These are phyloP conservation scores for Notolepis coatsorum DNA, from an alignment of 2,797 vertebrate genomes.

Conservation along the genomic window DNA sequence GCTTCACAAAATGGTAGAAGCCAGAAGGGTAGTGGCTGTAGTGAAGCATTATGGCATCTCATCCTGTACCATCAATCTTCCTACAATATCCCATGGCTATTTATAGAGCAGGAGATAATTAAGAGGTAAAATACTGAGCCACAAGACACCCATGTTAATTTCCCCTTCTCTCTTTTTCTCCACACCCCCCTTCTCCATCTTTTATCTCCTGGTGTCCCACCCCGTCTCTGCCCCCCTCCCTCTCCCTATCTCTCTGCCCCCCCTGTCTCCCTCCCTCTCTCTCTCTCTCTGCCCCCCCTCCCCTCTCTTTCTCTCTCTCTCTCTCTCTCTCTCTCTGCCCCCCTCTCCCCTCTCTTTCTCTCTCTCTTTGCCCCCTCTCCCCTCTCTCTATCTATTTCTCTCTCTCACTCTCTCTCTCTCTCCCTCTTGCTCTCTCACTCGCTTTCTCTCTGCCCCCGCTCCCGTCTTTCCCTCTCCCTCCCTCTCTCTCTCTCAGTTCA, in stretches of 20 bases:
- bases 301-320: neutral
- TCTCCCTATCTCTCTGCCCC: neutral
- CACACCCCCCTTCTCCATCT: neutral
- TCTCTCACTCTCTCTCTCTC: constrained; percentile 26
- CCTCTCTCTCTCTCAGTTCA: constrained; percentile 34
- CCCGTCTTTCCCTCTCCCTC: constrained; percentile 21
- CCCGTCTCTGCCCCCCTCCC: neutral
- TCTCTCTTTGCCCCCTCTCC: constrained; percentile 16
- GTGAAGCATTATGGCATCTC: constrained; percentile 53
- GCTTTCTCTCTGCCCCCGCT: no score
- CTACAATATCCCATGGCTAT: constrained; percentile 76
- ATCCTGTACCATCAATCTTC: constrained; percentile 73
- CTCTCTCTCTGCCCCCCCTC: neutral
- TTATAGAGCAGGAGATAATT: constrained; percentile 77
- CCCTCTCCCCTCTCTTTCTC: constrained; percentile 30
- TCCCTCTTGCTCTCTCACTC: neutral
- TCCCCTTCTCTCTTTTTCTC: no score
- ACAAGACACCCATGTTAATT: constrained; percentile 74
- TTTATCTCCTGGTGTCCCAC: neutral
- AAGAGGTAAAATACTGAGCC: constrained; percentile 71
- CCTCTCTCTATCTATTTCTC: neutral
- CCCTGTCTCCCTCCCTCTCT: neutral
- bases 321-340: constrained; percentile 41
- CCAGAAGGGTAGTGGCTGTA: constrained; percentile 57
- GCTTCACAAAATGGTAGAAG: no score